Evolutionary conservation across 2,888 invertebrate species (phyloP), one percentile per base, ranked within the genome.

Genomic region (Boloria selene): DNA sequence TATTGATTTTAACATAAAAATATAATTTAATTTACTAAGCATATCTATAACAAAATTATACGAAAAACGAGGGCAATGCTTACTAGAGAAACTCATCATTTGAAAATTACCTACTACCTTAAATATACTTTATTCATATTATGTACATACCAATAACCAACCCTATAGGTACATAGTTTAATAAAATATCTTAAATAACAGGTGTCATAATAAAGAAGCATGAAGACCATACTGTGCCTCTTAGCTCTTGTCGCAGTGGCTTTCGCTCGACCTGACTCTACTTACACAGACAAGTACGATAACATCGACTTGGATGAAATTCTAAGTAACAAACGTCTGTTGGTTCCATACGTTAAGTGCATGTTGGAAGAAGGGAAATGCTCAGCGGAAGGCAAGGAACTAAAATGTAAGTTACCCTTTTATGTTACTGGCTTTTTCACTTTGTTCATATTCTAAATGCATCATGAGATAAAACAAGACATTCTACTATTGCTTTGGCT

Each of bases 281-380:
- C 73, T 1, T 88, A 96, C 78, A 94, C 95, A 0, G 94, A 93
- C 54, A 94, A 94, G 75, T 96, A 94, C 75, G 96, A 96, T 77
- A 78, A 64, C 74, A 82, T 96, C 49, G 92, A 96, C 78, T 70
- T 96, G 60, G 94, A 95, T 54, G 93, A 94, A 74, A 94, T 96
- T 73, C 81, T 96, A 3, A 73, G 65, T 4, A 96, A 56, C 16
- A 56, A 45, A 2, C 93, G 95, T 47, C 85, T 96, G 44, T 83
- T 96, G 13, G 83, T 88, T 31, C 93, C 93, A 54, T 96, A 96
- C 79, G 77, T 95, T 31, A 93, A 94, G 51, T 96, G 96, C 75
- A 80, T 95, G 50, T 85, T 96, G 70, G 94, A 93, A 0, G 80
- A 87, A 69, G 95, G 94, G 31, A 84, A 77, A 62, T 96, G 96